Evolutionary conservation across 2,113 vertebrate species (phyloP).

Genomic region (Podarcis muralis): DNA sequence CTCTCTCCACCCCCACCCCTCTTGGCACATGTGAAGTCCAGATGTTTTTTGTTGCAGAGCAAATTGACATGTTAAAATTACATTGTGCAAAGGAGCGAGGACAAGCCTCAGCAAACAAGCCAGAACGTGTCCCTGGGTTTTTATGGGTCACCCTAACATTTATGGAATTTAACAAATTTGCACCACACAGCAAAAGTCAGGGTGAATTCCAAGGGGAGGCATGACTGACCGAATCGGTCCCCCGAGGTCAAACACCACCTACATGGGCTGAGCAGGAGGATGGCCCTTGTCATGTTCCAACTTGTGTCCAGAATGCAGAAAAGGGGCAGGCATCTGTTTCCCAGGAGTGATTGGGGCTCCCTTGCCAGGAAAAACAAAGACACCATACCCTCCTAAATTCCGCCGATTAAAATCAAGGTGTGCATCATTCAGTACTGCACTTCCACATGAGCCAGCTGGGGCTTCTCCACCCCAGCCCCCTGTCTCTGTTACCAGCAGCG

Average conservation of each 20-base stretch:
- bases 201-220: slow-evolving; percentile 69
- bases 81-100: slow-evolving; percentile 81
- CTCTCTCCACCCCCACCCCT: slow-evolving; percentile 60
- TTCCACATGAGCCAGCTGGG: no score
- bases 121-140: slow-evolving; percentile 76
- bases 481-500: no score
- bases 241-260: background rate
- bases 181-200: slow-evolving; percentile 72
- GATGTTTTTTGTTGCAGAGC: slow-evolving; percentile 86
- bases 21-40: slow-evolving; percentile 81
- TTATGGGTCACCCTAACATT: slow-evolving; percentile 83
- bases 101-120: slow-evolving; percentile 78
- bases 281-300: background rate
- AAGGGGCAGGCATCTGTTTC: background rate
- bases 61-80: slow-evolving; percentile 84
- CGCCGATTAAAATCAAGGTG: no score
- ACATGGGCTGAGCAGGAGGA: fast-evolving
- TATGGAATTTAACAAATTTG: slow-evolving; percentile 83
- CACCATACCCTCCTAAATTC: no score
- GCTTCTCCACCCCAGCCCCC: no score
- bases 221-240: slow-evolving; percentile 43
- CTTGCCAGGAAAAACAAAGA: background rate
- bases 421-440: no score
- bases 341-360: background rate
- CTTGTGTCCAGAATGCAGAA: slow-evolving; percentile 9